Evolutionary conservation across 2,113 vertebrate genomes (phyloP).

Genomic region (Chaetorhynchus papuensis): DNA sequence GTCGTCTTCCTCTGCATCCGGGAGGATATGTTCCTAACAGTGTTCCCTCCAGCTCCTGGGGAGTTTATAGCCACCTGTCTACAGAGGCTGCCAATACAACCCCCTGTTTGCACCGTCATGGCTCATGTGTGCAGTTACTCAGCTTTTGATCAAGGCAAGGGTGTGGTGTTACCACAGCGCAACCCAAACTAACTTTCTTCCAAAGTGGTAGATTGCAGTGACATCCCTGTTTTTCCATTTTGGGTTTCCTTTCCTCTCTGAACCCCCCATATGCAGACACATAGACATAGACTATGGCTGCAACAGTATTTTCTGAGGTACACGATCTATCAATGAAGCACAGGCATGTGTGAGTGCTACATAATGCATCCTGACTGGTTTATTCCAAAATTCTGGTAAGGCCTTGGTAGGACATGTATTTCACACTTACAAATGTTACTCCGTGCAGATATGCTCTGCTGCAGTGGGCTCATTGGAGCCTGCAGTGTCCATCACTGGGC

Average conservation of each 20-base stretch:
- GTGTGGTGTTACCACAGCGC: too few species aligned
- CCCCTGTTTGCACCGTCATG: accelerated
- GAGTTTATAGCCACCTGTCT: background rate
- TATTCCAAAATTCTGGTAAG: background rate
- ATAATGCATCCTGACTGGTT: background rate
- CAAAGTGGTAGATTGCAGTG: too few species aligned
- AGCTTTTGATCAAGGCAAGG: background rate
- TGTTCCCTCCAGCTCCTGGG: accelerated
- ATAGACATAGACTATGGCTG: background rate
- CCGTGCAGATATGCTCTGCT: background rate
- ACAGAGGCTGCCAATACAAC: background rate
- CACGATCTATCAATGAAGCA: background rate
- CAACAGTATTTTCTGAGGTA: background rate
- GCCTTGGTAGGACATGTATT: background rate
- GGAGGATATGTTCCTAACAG: background rate
- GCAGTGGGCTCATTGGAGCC: background rate
- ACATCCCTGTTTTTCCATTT: background rate
- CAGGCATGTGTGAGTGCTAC: background rate
- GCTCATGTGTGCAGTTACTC: background rate
- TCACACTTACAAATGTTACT: background rate
- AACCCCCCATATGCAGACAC: background rate
- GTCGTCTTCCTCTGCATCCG: background rate
- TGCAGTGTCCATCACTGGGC: accelerated
- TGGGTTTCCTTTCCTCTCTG: background rate
- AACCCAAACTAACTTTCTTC: background rate